phyloP scores from a whole-genome alignment of 2,797 vertebrate genomes.

The Lerista edwardsae region DNA sequence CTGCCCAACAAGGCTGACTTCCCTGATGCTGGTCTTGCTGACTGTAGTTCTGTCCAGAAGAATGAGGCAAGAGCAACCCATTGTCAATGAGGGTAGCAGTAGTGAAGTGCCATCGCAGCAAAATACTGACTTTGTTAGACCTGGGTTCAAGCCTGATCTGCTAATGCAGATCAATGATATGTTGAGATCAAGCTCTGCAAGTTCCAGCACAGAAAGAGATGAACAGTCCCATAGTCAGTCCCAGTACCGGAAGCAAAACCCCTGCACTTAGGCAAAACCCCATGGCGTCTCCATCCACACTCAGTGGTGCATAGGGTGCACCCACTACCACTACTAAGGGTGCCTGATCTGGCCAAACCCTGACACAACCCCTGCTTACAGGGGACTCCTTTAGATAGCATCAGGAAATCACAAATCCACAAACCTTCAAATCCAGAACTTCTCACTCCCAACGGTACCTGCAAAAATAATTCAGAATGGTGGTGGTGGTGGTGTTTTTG shows the following conservation, averaged over 20 bases:
- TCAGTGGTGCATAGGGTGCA: too few species aligned
- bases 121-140: neutral
- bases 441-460: neutral
- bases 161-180: neutral
- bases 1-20: neutral
- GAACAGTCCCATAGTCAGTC: too few species aligned
- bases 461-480: neutral
- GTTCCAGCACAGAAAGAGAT: too few species aligned
- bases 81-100: neutral
- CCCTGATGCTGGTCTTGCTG: neutral
- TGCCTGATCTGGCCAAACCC: too few species aligned
- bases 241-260: too few species aligned
- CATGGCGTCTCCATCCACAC: too few species aligned
- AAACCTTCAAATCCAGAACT: too few species aligned
- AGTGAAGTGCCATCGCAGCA: neutral
- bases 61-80: neutral
- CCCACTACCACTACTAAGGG: too few species aligned
- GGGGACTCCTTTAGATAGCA: neutral
- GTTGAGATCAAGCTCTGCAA: neutral
- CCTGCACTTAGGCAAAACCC: too few species aligned
- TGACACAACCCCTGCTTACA: too few species aligned
- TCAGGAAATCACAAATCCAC: too few species aligned
- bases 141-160: neutral
- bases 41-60: neutral
- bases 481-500: neutral